Evolutionary conservation across 1,140 invertebrate species (phyloP).

Genomic region (Atopsyche davidsoni): DNA sequence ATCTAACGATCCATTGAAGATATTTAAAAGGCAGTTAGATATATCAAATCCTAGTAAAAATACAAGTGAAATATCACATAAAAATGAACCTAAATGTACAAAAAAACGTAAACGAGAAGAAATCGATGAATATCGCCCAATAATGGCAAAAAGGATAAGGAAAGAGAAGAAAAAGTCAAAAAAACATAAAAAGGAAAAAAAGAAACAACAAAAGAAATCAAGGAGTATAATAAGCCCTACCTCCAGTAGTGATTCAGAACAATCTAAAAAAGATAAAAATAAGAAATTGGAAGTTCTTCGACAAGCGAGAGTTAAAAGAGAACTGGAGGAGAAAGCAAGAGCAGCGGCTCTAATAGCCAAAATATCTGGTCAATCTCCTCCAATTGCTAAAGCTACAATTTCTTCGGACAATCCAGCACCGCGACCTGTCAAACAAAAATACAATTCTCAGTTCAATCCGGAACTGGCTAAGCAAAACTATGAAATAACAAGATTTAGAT

Average conservation of each 20-base stretch:
- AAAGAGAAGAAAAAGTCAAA: slow-evolving; percentile 44
- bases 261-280: slow-evolving; percentile 38
- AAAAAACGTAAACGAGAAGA: slow-evolving; percentile 9
- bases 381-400: slow-evolving; percentile 1
- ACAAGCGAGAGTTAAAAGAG: slow-evolving; percentile 71
- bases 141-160: not conserved
- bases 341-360: slow-evolving; percentile 65
- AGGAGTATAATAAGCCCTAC: slow-evolving; percentile 28
- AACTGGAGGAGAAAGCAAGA: slow-evolving; percentile 66
- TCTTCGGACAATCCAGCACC: slow-evolving; percentile 31
- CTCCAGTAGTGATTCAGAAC: slow-evolving; percentile 28
- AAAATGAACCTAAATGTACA: not conserved
- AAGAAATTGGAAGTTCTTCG: slow-evolving; percentile 67
- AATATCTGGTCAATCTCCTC: slow-evolving; percentile 47
- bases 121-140: slow-evolving; percentile 22
- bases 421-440: slow-evolving; percentile 59
- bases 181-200: slow-evolving; percentile 42
- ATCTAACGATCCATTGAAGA: slow-evolving; percentile 66
- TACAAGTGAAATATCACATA: slow-evolving; percentile 19
- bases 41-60: slow-evolving; percentile 34
- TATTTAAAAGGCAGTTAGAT: slow-evolving; percentile 57
- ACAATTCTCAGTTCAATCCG: slow-evolving; percentile 92
- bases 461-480: slow-evolving; percentile 77
- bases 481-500: slow-evolving; percentile 34
- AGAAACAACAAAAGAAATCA: slow-evolving; percentile 31